These are phyloP conservation scores for Philereme vetulata DNA, from an alignment of 2,888 invertebrate genomes.

Conservation along the genomic window DNA sequence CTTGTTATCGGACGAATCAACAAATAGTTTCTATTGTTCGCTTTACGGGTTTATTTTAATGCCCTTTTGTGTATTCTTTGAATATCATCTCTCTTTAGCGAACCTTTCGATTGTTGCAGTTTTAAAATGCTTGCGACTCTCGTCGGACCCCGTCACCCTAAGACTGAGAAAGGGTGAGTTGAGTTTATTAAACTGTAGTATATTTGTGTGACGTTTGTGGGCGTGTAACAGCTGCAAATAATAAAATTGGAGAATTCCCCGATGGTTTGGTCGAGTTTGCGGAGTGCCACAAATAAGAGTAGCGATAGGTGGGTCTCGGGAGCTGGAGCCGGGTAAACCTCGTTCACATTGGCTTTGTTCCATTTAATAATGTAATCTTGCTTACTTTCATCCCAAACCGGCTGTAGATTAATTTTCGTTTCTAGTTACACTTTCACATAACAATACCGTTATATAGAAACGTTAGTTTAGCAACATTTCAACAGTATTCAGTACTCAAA, in stretches of 20 bases:
- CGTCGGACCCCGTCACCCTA: constrained; percentile 94
- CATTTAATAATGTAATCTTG: constrained; percentile 61
- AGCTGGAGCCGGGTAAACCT: constrained; percentile 55
- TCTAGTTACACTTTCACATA: not conserved
- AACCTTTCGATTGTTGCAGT: constrained; percentile 86
- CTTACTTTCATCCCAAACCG: constrained; percentile 33
- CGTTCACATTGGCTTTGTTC: constrained; percentile 62
- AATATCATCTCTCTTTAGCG: constrained; percentile 25
- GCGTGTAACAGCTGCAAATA: constrained; percentile 54
- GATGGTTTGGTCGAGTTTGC: constrained; percentile 62
- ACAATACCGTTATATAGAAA: too few species aligned
- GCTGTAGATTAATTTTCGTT: constrained; percentile 25
- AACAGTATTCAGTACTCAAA: constrained; percentile 3
- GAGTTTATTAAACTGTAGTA: constrained; percentile 27
- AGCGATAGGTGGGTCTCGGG: constrained; percentile 65
- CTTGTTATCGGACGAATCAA: constrained; percentile 48
- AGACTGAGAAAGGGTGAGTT: constrained; percentile 94
- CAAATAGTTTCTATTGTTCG: constrained; percentile 45
- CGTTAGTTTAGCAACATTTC: too few species aligned
- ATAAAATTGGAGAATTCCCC: constrained; percentile 68
- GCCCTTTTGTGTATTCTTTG: constrained; percentile 35
- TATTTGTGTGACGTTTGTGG: constrained; percentile 50
- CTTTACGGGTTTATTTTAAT: constrained; percentile 37
- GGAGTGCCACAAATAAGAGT: constrained; percentile 67
- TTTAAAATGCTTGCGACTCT: constrained; percentile 96